Conservation (phyloP, 2,797 vertebrate genomes). For the Cygnus olor region DNA sequence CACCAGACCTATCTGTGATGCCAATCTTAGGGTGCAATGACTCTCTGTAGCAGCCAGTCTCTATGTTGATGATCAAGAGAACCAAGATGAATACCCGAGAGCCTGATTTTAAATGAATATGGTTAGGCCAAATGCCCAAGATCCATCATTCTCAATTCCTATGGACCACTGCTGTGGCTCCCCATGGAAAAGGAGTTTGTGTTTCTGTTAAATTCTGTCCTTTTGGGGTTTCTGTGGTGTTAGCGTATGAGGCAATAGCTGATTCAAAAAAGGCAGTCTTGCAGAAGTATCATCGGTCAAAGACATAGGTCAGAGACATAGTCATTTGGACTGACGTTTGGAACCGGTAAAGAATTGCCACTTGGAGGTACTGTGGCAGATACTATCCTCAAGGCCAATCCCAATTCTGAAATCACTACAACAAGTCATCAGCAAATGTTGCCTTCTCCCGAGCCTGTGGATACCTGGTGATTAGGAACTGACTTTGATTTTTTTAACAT, state of each 20-base stretch:
- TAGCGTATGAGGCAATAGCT: neutral
- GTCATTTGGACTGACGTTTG: neutral
- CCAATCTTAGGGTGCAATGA: neutral
- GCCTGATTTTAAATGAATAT: neutral
- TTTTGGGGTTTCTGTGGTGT: neutral
- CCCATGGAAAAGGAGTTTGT: neutral
- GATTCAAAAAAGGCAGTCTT: neutral
- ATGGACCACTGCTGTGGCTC: neutral
- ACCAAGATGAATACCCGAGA: fast-evolving
- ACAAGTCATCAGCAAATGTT: neutral
- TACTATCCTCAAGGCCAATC: neutral
- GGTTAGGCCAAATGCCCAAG: neutral
- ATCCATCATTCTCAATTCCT: neutral
- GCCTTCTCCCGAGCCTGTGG: neutral
- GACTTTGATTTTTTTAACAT: neutral
- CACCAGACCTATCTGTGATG: neutral
- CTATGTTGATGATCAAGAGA: neutral
- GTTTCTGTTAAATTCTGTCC: neutral
- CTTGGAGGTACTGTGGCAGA: neutral
- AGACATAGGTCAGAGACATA: neutral
- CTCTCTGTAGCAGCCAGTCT: neutral
- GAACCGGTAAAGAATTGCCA: neutral
- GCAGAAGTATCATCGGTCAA: neutral
- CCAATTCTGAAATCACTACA: neutral
- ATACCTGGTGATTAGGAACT: neutral